Evolutionary conservation across 2,888 invertebrate species (phyloP).

Genomic region (Drosophila setosimentum): DNA sequence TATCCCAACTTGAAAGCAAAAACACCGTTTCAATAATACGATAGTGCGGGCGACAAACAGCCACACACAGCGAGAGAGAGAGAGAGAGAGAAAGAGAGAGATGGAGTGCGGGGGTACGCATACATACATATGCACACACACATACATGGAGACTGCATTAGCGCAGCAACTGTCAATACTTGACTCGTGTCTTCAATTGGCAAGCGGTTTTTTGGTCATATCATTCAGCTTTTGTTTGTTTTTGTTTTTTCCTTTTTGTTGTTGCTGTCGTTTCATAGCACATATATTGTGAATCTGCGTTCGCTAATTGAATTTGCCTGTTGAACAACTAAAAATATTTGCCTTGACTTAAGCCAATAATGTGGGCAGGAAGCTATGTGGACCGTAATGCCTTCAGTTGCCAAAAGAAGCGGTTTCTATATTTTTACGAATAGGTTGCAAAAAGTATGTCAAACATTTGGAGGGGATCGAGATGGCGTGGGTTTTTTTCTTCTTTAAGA

Average conservation of each 20-base stretch:
- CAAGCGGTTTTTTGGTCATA: conserved; percentile 52
- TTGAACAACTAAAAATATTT: conserved; percentile 49
- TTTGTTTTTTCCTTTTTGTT: conserved; percentile 6
- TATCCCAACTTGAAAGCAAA: conserved; percentile 60
- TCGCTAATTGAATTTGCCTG: conserved; percentile 74
- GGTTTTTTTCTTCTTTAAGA: conserved; percentile 23
- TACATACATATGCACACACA: neutral
- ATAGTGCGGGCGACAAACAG: conserved; percentile 38
- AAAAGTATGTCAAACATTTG: conserved; percentile 50
- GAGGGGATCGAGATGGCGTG: conserved; percentile 24
- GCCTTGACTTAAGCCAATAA: conserved; percentile 49
- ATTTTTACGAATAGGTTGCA: conserved; percentile 20
- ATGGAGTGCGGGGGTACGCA: neutral
- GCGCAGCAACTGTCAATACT: conserved; percentile 50
- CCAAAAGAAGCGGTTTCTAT: conserved; percentile 17
- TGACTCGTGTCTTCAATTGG: conserved; percentile 51
- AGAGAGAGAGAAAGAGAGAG: neutral
- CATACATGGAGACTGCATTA: conserved; percentile 32
- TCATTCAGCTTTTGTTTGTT: conserved; percentile 57
- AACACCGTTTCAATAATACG: conserved; percentile 58
- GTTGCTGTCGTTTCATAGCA: conserved; percentile 24
- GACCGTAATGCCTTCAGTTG: conserved; percentile 27
- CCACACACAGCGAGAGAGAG: neutral
- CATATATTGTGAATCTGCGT: conserved; percentile 26
- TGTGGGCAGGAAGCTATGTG: conserved; percentile 52